These are phyloP conservation scores for Rhyacichthys aspro DNA, from an alignment of 2,797 vertebrate genomes.

Conservation along the genomic window DNA sequence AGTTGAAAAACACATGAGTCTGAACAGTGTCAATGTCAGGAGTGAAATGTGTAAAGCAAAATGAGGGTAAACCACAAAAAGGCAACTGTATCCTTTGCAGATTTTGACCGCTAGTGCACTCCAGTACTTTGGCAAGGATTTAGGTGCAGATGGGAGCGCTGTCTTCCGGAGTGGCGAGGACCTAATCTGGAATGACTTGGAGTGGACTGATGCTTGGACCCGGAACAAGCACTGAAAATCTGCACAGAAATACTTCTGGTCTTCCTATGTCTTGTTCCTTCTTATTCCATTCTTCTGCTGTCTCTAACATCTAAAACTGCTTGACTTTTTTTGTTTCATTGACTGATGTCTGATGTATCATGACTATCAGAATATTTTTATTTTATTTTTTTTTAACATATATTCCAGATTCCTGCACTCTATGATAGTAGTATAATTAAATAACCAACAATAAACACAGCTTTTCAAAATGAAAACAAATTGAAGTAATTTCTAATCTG, in stretches of 20 bases:
- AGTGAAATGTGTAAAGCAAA: constrained; percentile 18
- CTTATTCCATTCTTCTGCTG: background rate
- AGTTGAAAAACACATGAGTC: too few species aligned
- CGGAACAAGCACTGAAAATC: constrained; percentile 48
- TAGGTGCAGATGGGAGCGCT: constrained; percentile 68
- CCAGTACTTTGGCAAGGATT: constrained; percentile 57
- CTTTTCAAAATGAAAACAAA: background rate
- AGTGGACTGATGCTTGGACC: constrained; percentile 46
- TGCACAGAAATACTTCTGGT: constrained; percentile 15
- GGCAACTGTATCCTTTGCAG: constrained; percentile 49
- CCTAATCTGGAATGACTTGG: constrained; percentile 52
- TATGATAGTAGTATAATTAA: too few species aligned
- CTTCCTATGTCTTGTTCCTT: constrained; percentile 2
- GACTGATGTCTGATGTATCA: too few species aligned
- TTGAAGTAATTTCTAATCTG: background rate
- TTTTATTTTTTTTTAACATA: too few species aligned
- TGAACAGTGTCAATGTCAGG: too few species aligned
- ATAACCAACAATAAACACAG: background rate
- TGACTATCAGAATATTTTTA: too few species aligned
- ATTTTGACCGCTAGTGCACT: constrained; percentile 45
- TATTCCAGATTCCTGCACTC: too few species aligned
- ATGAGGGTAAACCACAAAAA: constrained; percentile 41
- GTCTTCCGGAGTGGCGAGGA: constrained; percentile 60
- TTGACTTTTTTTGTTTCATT: background rate
- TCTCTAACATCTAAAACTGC: background rate